A percentile compares a stretch with the other conserved stretches of the same genome.
phyloP scores from a whole-genome alignment of 2,888 invertebrate genomes.

The Tipula lateralis region DNA sequence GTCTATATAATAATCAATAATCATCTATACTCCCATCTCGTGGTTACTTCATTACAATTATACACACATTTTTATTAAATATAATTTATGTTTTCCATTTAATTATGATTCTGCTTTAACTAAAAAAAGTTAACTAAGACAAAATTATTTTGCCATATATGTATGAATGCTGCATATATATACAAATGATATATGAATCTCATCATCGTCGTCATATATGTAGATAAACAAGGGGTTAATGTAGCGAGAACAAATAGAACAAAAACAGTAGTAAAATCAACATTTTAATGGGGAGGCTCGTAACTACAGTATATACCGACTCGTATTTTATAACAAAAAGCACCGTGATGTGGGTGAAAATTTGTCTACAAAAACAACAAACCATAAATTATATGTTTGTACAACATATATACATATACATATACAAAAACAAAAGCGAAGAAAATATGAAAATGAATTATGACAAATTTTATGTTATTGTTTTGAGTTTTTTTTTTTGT shows the following conservation, averaged over 20 bases:
- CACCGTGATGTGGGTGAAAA: conserved; percentile 4
- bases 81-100: conserved; percentile 19
- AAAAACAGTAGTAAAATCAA: neutral
- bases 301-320: neutral
- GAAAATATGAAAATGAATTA: conserved; percentile 24
- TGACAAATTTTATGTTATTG: conserved; percentile 24
- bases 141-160: neutral
- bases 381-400: neutral
- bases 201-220: neutral
- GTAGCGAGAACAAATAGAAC: neutral
- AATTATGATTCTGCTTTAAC: neutral
- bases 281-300: conserved; percentile 2
- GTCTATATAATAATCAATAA: conserved; percentile 12
- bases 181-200: neutral
- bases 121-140: neutral
- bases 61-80: neutral
- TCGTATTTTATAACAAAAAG: neutral
- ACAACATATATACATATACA: too few relatives aligned
- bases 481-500: neutral
- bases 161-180: neutral
- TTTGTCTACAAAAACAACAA: neutral
- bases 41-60: neutral
- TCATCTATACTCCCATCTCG: neutral
- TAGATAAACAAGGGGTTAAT: neutral
- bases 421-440: conserved; percentile 24